Base-by-base conservation (phyloP, 2,113 vertebrate genomes). In the Gobiocypris rarus region DNA sequence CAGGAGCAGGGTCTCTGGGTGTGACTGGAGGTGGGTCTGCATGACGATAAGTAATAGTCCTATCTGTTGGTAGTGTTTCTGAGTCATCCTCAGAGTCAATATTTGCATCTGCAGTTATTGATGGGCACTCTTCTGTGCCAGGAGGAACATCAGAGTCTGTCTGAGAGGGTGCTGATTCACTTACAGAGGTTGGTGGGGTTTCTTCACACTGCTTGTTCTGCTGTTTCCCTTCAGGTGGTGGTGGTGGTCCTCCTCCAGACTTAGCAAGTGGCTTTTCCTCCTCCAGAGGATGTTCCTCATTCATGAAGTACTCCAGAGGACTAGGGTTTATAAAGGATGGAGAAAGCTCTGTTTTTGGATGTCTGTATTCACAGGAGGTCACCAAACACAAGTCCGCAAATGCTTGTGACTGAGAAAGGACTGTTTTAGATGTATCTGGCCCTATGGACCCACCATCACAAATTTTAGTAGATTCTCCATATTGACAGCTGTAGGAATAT, bases 11-110 rank as follows among this genome's bases (percentile, higher is more conserved):
- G 89, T 99, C 98, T 87, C 94, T 97, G 88, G 96, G 89, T 0
- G 95, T 92, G 65, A 94, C 92, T 0, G 98, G 97, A 0, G 94
- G 96, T 0, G 97, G 97, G 69, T 99, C 98, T 22, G 94, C 95
- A 80, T 97, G 96, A 83, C 96, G 96, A 92, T 96, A 97, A 0
- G 96, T 97, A 89, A 99, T 93, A 0, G 98, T 99, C 91, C 96
- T 97, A 92, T 99, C 98, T 0, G 97, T 97, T 0, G 98, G 98
- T 79, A 99, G 95, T 75, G 98, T 99, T 92, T 99, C 98, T 0
- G 98, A 99, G 85, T 99, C 98, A 31, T 99, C 98, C 90, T 99
- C 98, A 0, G 98, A 99, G 91, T 99, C 98, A 59, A 99, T 99
- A 56, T 94, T 95, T 28, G 94, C 96, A 76, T 97, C 96, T 17